Conservation (phyloP, 2,113 vertebrate species). For the Heterocephalus glaber region DNA sequence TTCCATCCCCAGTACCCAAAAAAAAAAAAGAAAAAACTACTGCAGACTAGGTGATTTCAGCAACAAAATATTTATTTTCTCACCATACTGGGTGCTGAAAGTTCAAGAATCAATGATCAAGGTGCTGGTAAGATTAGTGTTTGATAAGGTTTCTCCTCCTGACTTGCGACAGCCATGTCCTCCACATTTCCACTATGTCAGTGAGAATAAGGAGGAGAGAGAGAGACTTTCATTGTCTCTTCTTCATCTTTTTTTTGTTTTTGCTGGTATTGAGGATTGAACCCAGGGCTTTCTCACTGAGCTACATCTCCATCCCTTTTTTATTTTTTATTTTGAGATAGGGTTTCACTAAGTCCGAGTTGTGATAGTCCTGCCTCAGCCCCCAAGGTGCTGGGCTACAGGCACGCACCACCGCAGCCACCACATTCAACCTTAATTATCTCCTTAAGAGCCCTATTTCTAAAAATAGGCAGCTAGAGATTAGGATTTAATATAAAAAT, state of each 20-base stretch:
- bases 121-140: background rate
- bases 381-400: background rate
- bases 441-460: background rate
- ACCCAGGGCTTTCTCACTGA: background rate
- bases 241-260: background rate
- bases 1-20: too few species aligned
- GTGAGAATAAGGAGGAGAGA: background rate
- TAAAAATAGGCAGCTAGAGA: background rate
- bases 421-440: background rate
- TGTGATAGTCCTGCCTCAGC: background rate
- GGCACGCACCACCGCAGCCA: background rate
- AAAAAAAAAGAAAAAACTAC: background rate
- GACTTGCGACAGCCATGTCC: background rate
- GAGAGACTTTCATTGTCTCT: background rate
- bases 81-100: background rate
- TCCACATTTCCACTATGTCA: background rate
- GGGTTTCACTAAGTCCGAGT: background rate
- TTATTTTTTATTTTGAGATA: background rate
- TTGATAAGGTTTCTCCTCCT: background rate
- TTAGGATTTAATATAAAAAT: background rate
- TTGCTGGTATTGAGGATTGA: background rate
- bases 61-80: background rate
- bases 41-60: background rate
- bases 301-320: background rate
- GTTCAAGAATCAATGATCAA: background rate